Evolutionary conservation across 2,888 invertebrate species (phyloP).

Genomic region (Reticulitermes lucifugus): DNA sequence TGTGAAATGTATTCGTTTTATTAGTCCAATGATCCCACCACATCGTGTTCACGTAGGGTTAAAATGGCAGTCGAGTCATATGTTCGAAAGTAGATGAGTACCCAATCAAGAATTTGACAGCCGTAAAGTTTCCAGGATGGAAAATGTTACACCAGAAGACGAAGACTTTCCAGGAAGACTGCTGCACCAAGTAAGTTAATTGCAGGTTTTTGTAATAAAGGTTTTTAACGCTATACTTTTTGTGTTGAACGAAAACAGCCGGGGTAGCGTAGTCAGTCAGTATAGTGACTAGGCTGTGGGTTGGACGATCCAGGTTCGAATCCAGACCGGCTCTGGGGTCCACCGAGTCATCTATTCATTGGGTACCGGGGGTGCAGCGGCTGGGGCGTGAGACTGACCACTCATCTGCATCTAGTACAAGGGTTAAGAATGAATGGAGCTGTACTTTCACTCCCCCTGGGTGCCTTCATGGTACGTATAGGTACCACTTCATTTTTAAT

Average conservation of each 20-base stretch:
- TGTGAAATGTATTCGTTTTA: not conserved
- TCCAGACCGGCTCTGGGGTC: no score
- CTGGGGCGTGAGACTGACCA: no score
- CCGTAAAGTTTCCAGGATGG: constrained; percentile 59
- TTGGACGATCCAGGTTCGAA: no score
- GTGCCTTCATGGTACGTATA: not conserved
- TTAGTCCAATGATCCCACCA: not conserved
- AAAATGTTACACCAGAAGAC: constrained; percentile 83
- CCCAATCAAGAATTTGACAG: not conserved
- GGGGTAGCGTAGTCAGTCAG: no score
- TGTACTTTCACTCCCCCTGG: no score
- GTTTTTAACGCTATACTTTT: not conserved
- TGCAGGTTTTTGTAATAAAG: not conserved
- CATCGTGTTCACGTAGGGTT: not conserved
- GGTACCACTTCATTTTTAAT: no score
- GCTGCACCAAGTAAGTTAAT: constrained; percentile 74
- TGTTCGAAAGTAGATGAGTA: not conserved
- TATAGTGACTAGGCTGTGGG: no score
- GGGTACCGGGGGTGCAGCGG: no score
- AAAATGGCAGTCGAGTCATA: not conserved
- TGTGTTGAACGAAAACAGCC: no score
- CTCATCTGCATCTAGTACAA: no score
- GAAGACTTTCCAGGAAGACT: constrained; percentile 80
- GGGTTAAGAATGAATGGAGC: no score
- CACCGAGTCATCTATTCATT: no score